Percentiles rank a stretch among this genome's conserved stretches.
These are phyloP conservation scores for Hyphantria cunea DNA, from an alignment of 1,140 invertebrate species.

Conservation along the genomic window DNA sequence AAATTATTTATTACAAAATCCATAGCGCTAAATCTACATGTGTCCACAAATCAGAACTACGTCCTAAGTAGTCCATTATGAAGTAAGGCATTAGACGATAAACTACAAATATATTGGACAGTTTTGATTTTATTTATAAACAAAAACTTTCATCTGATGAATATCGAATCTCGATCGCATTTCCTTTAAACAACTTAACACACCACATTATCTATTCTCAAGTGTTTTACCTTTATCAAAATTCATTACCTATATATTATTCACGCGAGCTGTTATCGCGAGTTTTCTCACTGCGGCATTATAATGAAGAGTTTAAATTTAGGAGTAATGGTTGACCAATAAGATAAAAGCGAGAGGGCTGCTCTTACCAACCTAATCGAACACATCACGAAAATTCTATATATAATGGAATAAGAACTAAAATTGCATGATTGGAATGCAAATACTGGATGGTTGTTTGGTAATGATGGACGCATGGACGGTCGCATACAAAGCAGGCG, in stretches of 20 bases:
- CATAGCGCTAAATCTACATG: too few species aligned
- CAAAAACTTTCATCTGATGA: too few species aligned
- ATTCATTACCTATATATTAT: conserved; percentile 79
- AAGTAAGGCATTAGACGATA: too few species aligned
- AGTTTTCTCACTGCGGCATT: conserved; percentile 76
- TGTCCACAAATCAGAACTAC: too few species aligned
- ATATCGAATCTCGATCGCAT: conserved; percentile 25
- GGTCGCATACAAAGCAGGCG: conserved; percentile 79
- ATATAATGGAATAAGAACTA: conserved; percentile 35
- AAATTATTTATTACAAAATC: too few species aligned
- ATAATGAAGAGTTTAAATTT: conserved; percentile 82
- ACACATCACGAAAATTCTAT: conserved; percentile 35
- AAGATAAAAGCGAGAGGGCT: conserved; percentile 78
- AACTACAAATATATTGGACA: neutral
- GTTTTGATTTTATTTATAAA: too few species aligned
- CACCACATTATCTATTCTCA: conserved; percentile 51
- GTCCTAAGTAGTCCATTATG: too few species aligned
- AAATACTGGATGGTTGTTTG: conserved; percentile 43
- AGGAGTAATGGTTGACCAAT: conserved; percentile 80
- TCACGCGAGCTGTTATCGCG: conserved; percentile 68
- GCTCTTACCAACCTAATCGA: conserved; percentile 42
- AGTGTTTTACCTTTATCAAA: conserved; percentile 69
- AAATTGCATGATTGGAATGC: conserved; percentile 27
- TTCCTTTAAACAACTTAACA: conserved; percentile 29
- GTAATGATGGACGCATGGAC: conserved; percentile 77